Evolutionary conservation across 2,113 vertebrate genomes (phyloP).

Genomic region (Cebidichthys violaceus): DNA sequence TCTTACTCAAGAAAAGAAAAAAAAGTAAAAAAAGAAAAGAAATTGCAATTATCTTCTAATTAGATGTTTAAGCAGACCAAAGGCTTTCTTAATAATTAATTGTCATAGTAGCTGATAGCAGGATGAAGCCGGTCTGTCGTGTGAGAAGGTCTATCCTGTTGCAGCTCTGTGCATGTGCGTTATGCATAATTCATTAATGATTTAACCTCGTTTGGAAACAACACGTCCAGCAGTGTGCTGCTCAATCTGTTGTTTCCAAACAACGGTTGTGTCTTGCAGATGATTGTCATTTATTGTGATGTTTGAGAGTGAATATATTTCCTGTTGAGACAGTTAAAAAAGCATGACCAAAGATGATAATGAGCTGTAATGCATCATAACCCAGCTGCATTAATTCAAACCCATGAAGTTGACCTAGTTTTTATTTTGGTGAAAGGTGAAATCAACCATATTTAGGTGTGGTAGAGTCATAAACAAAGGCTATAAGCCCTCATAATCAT

Average conservation of each 20-base stretch:
- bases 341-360: not conserved
- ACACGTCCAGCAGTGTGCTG: not conserved
- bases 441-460: not conserved
- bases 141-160: conserved; percentile 54
- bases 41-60: conserved; percentile 26
- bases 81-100: conserved; percentile 70
- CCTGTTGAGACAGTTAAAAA: not conserved
- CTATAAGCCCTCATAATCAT: not conserved
- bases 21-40: not conserved
- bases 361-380: not conserved
- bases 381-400: not conserved
- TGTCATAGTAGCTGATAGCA: conserved; percentile 56
- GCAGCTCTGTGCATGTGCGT: conserved; percentile 28
- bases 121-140: conserved; percentile 31
- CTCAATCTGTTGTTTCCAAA: not conserved
- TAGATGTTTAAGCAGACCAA: conserved; percentile 41
- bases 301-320: not conserved
- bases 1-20: not conserved
- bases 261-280: not conserved
- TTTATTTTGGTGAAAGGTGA: not conserved
- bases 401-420: not conserved
- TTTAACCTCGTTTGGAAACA: conserved; percentile 45
- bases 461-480: not conserved
- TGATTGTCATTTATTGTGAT: not conserved
- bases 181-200: conserved; percentile 52